Conservation (phyloP, 2,797 vertebrate genomes). For the Sarcoramphus papa region DNA sequence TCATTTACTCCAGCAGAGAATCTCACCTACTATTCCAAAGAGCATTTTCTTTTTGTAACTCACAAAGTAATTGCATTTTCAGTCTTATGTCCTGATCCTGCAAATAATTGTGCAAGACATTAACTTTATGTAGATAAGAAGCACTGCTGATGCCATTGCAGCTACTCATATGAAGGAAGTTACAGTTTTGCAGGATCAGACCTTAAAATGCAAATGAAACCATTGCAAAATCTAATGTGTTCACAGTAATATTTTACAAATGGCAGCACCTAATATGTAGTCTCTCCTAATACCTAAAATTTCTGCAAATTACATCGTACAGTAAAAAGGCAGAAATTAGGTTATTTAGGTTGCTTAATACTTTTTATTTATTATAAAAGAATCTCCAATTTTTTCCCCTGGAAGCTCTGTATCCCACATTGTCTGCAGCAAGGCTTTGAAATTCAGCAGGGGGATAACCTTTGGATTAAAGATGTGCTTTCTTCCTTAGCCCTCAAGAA, state of each 20-base stretch:
- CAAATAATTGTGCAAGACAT: conserved; percentile 46
- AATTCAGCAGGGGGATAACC: conserved; percentile 41
- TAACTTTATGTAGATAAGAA: conserved; percentile 37
- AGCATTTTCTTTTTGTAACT: conserved; percentile 19
- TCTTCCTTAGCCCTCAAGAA: conserved; percentile 47
- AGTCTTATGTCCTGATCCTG: conserved; percentile 19
- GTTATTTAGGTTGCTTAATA: background rate
- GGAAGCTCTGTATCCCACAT: background rate
- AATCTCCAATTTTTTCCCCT: background rate
- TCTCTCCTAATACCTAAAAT: background rate
- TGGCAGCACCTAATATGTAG: background rate
- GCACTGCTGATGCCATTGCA: background rate
- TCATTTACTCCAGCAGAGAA: conserved; percentile 33
- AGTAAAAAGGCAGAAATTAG: background rate
- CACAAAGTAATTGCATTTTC: conserved; percentile 34
- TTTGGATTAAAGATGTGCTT: conserved; percentile 40
- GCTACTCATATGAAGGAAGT: background rate
- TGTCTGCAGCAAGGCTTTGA: conserved; percentile 36
- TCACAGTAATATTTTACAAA: background rate
- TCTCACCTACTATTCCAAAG: conserved; percentile 37
- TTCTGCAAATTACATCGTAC: background rate
- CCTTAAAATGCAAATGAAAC: background rate
- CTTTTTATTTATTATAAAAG: background rate
- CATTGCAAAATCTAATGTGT: background rate
- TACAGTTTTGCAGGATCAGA: background rate